Base-by-base conservation (phyloP, 2,113 vertebrate species). In the Rutilus rutilus region DNA sequence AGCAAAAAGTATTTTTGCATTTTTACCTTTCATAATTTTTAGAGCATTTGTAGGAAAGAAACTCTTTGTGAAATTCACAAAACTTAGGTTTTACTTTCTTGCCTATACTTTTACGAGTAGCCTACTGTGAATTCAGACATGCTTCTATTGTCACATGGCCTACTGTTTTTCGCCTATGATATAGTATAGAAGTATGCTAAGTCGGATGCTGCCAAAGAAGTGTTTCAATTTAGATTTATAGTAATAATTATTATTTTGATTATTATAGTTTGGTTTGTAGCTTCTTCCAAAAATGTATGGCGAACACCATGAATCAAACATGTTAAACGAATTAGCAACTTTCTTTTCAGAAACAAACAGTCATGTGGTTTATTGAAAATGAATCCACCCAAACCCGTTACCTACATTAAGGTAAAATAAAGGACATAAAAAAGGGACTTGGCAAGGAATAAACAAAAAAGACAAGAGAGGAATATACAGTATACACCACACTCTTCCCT, bases 401-500 rank as follows among this genome's bases (percentile, higher is more conserved):
- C 10, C 36, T 27, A 62, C 36, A 39, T 45, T 14, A 62, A 62
- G 15, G n/a, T 47, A 25, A 45, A 57, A 64, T 47, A 15, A 17
- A 81, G 4, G 62, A 77, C 64, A 84, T 4, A 6, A 36, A 67
- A 67, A 67, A 50, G 5, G 2, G 14, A 78, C 74, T 81, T 25
- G 21, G 12, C 12, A 59, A 23, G 14, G 36, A 79, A 25, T 14
- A 8, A 9, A 75, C 19, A 82, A 45, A 9, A 5, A 74, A 45
- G 50, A 33, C 3, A 76, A 75, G 50, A 57, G 82, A 33, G 10
- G 76, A 86, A 81, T n/a, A 82, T 30, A 12, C 47, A 82, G 33
- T 69, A 83, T 73, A 11, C 21, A 30, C 39, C 42, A 19, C 21
- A 59, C 19, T 84, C 39, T 54, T n/a, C 65, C 60, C 25, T 0